Base-by-base conservation (phyloP, 2,797 vertebrate species). In the Myotis myotis region DNA sequence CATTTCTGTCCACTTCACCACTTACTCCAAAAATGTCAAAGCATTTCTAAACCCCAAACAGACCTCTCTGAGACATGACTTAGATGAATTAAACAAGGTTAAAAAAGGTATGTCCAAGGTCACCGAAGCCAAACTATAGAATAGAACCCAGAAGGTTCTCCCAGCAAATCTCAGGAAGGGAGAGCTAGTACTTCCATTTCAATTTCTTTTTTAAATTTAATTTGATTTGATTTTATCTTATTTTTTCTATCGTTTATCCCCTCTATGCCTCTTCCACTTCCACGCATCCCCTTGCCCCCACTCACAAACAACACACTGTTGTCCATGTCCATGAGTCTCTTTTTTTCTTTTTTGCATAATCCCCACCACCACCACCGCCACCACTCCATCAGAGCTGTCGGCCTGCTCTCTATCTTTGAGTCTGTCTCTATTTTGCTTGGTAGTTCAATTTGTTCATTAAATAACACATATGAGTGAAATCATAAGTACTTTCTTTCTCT, bases 21-120 rank as follows among this genome's bases (percentile, higher is more conserved):
- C 49, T 91, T 84, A 89, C 89, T 64, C 57, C 55, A 80, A 95
- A 95, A 89, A 93, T 80, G 44, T 71, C 75, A 84, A 79, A 86
- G n/a, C 36, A 66, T 83, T 91, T 91, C 71, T 81, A 84, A 96
- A 72, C n/a, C 71, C 53, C 44, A 93, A 95, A 78, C 72, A 83
- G 94, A 90, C 60, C 51, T 95, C 76, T 66, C 9, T 19, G 44
- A 83, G 68, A 53, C 11, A 91, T 38, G 38, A 85, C 94, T 95
- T 70, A 75, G 23, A 53, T 71, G 16, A 91, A n/a, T 66, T 94
- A 89, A 81, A 16, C 83, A 82, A 91, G 47, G 49, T 82, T 94
- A 87, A 72, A 89, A 87, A 89, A 70, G 36, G 23, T 28, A 36
- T 83, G 12, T 57, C 15, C 75, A 92, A 78, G 15, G 53, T 87